phyloP scores from a whole-genome alignment of 2,888 invertebrate genomes.

The Xylocampa areola region DNA sequence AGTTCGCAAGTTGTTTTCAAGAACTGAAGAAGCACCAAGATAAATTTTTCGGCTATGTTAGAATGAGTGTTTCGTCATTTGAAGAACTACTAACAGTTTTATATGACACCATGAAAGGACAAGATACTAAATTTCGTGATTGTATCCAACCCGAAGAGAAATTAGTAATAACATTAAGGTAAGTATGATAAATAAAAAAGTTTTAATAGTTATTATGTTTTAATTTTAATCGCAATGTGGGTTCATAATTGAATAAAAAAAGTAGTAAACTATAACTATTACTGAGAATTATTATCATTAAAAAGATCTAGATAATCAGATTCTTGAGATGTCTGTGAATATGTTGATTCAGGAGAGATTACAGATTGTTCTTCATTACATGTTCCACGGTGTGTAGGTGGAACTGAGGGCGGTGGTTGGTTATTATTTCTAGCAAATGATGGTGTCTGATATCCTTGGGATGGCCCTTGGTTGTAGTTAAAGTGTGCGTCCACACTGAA shows the following conservation, averaged over 20 bases:
- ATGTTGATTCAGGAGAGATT: slow-evolving; percentile 36
- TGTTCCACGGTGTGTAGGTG: slow-evolving; percentile 39
- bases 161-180: too few species aligned
- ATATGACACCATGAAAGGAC: too few species aligned
- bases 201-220: too few species aligned
- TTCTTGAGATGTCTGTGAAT: slow-evolving; percentile 38
- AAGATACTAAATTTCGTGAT: too few species aligned
- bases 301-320: slow-evolving; percentile 35
- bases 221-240: too few species aligned
- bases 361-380: slow-evolving; percentile 39
- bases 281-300: slow-evolving; percentile 38
- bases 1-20: too few species aligned
- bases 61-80: slow-evolving; percentile 20
- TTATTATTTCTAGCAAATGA: slow-evolving; percentile 45
- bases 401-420: slow-evolving; percentile 38
- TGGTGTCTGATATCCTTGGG: slow-evolving; percentile 46
- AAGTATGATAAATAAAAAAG: too few species aligned
- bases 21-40: too few species aligned
- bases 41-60: too few species aligned
- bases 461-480: slow-evolving; percentile 44
- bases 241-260: slow-evolving; percentile 19
- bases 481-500: slow-evolving; percentile 1
- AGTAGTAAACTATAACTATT: slow-evolving; percentile 35
- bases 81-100: slow-evolving; percentile 51
- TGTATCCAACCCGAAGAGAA: too few species aligned